Evolutionary conservation across 2,888 invertebrate genomes (phyloP), one percentile per base, ranked within the genome.

Genomic region (Loripinus fragilis): DNA sequence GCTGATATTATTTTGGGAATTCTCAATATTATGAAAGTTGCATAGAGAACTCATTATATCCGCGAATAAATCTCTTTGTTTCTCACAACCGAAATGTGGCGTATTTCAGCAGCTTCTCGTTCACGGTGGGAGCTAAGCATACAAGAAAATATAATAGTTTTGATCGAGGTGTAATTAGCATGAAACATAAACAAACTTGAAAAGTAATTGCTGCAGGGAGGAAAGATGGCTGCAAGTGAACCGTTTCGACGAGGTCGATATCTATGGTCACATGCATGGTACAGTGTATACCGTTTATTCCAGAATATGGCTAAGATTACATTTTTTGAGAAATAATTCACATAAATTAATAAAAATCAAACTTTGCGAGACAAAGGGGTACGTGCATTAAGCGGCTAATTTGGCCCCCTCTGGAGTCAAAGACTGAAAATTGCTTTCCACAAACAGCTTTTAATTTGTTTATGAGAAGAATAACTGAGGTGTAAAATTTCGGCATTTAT

Each of bases 1-100:
- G 33, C 33, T 60, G 28, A 33, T 33, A 60, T 60, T 60, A 60
- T 60, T 60, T 60, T 60, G 60, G 33, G 60, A 60, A 60, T 60
- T 60, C 33, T 60, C 60, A 60, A 60, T 60, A 60, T 60, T 60
- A 60, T 60, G 60, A 60, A 60, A 60, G 33, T 17, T 60, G 60
- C 60, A 60, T 3, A 60, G 33, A 60, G 20, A 60, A 60, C 33
- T 60, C 60, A 60, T 60, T 60, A 60, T 33, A 3, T n/a, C 10
- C 33, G 30, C 28, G 33, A 60, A n/a, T 30, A 60, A 33, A 30
- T 2, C 17, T 33, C 33, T 60, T 8, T 60, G 25, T 60, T 60
- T 60, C 60, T 60, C 60, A 60, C 30, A 60, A 33, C 17, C 33
- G 17, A 60, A 60, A 7, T 60, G 28, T 60, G 60, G 60, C n/a